phyloP scores from a whole-genome alignment of 2,797 vertebrate genomes.

The Garrulus glandarius region DNA sequence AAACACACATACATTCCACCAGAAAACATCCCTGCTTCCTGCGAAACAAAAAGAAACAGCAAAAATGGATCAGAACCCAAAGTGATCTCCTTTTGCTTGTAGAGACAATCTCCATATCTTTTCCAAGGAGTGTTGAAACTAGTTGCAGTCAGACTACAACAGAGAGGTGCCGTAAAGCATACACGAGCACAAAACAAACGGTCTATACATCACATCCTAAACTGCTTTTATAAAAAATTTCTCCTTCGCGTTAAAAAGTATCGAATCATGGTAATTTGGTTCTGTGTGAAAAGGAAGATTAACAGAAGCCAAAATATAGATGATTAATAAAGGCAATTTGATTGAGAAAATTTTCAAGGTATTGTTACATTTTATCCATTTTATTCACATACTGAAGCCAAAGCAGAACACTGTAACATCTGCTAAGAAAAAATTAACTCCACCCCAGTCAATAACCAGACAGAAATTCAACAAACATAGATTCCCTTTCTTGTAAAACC shows the following conservation, averaged over 20 bases:
- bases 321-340: neutral
- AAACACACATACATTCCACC: neutral
- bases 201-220: neutral
- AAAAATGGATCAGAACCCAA: neutral
- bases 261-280: neutral
- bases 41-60: neutral
- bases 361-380: neutral
- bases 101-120: neutral
- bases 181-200: neutral
- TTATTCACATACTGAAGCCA: neutral
- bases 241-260: neutral
- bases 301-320: neutral
- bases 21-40: neutral
- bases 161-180: neutral
- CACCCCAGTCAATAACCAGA: neutral
- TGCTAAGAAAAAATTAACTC: neutral
- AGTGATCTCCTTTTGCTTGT: neutral
- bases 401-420: neutral
- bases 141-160: neutral
- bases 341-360: neutral
- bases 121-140: neutral
- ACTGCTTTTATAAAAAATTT: neutral
- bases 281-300: neutral
- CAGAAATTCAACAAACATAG: neutral
- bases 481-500: neutral